These are phyloP conservation scores for Thunnus albacares DNA, from an alignment of 2,797 vertebrate species.

Conservation along the genomic window DNA sequence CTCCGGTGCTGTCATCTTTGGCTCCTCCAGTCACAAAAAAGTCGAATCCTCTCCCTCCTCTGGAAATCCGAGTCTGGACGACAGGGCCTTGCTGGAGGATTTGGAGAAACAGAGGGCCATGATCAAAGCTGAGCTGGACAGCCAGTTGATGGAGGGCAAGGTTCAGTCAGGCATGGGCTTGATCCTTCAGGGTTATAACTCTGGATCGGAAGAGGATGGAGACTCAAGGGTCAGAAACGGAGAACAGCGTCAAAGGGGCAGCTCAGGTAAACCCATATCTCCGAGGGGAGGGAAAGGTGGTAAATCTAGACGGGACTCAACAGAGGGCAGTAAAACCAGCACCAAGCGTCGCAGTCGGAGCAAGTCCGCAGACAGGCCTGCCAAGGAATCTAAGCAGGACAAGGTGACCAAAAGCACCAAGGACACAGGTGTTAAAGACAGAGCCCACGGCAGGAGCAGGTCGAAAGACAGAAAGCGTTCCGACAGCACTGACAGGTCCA, in stretches of 20 bases:
- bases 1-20: conserved; percentile 57
- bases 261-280: conserved; percentile 79
- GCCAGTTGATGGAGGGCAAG: conserved; percentile 94
- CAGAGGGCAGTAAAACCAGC: conserved; percentile 89
- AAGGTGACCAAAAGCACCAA: conserved; percentile 89
- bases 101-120: conserved; percentile 98
- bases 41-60: conserved; percentile 80
- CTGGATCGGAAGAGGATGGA: conserved; percentile 96
- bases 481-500: conserved; percentile 89
- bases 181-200: conserved; percentile 98
- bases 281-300: conserved; percentile 81
- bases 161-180: conserved; percentile 98
- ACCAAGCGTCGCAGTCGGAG: conserved; percentile 92
- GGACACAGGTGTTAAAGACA: conserved; percentile 77
- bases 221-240: conserved; percentile 93
- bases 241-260: conserved; percentile 87
- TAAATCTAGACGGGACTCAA: conserved; percentile 91
- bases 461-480: conserved; percentile 94
- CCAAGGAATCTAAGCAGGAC: conserved; percentile 91
- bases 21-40: conserved; percentile 72
- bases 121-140: conserved; percentile 99
- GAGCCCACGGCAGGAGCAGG: conserved; percentile 88
- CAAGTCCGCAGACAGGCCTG: conserved; percentile 90
- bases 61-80: conserved; percentile 91
- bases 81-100: conserved; percentile 96